Base-by-base conservation (phyloP, 2,888 invertebrate genomes). In the Pogonocherus hispidulus region DNA sequence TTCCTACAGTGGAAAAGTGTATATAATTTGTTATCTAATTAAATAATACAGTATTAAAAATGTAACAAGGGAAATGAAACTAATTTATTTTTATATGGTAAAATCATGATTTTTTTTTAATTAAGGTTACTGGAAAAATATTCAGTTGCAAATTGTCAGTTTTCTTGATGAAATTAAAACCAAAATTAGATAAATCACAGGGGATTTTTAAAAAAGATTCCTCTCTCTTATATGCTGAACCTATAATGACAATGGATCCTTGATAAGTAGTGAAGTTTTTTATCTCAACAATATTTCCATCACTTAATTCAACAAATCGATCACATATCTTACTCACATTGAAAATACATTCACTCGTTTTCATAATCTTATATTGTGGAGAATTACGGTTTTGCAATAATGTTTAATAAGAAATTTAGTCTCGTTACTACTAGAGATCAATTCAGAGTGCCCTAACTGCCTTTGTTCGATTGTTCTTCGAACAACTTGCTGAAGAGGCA, bases 211-310 rank as follows among this genome's bases (percentile, higher is more conserved):
- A 65, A 41, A 65, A 57, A 32, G 35, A 11, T 37, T 49, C 27
- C 14, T 5, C 9, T 46, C 19, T 18, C 19, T 46, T 19, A 11
- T 46, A 46, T 19, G 2, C 6, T 8, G 18, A 46, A 18, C 46
- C 46, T 19, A 46, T 8, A 3, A 46, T 46, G 16, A 46, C 46
- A n/a, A n/a, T n/a, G n/a, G n/a, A n/a, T n/a, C n/a, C n/a, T n/a
- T n/a, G n/a, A n/a, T n/a, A n/a, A n/a, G 49, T 57, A 16, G 56
- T 35, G 57, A 65, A 65, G 11, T 65, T 57, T 51, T 51, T 56
- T n/a, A 65, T 49, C 56, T 65, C 56, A 56, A 65, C n/a, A 1
- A 65, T 57, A 14, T 18, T 51, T 23, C 18, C 49, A 65, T 57
- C 20, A 4, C 49, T 19, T 9, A 57, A 20, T 41, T 37, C 57